phyloP scores from a whole-genome alignment of 2,797 vertebrate species.

The Coregonus sp. region DNA sequence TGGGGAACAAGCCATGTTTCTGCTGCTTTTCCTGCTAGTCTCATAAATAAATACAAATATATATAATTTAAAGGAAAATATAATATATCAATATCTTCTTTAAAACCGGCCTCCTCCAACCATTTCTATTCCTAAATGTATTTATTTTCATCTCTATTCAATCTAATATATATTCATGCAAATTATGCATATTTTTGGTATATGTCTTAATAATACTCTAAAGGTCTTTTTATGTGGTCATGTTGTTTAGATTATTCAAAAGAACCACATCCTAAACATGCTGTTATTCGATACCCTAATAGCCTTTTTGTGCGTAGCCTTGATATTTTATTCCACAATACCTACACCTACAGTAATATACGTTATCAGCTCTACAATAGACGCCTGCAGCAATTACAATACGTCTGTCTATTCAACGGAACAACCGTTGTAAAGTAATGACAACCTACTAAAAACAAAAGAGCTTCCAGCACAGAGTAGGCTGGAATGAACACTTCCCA shows the following conservation, averaged over 20 bases:
- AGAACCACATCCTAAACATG: background rate
- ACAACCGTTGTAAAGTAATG: slow-evolving; percentile 53
- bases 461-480: slow-evolving; percentile 55
- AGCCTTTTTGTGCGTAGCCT: background rate
- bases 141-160: background rate
- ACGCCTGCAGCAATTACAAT: slow-evolving; percentile 37
- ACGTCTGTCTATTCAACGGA: slow-evolving; percentile 52
- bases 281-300: background rate
- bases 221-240: too few relatives aligned
- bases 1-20: slow-evolving; percentile 80
- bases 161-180: slow-evolving; percentile 1
- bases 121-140: background rate
- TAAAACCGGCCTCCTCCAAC: background rate
- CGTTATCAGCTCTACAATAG: slow-evolving; percentile 35
- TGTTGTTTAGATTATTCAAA: too few relatives aligned
- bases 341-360: slow-evolving; percentile 8
- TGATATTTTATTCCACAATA: background rate
- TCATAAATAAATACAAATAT: background rate
- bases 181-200: background rate
- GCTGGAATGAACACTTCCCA: slow-evolving; percentile 64
- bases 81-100: background rate
- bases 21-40: slow-evolving; percentile 64
- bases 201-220: too few relatives aligned
- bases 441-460: slow-evolving; percentile 50
- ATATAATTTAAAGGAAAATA: slow-evolving; percentile 13